Conservation (phyloP, 2,888 invertebrate genomes). For the Campopleginae sp. region DNA sequence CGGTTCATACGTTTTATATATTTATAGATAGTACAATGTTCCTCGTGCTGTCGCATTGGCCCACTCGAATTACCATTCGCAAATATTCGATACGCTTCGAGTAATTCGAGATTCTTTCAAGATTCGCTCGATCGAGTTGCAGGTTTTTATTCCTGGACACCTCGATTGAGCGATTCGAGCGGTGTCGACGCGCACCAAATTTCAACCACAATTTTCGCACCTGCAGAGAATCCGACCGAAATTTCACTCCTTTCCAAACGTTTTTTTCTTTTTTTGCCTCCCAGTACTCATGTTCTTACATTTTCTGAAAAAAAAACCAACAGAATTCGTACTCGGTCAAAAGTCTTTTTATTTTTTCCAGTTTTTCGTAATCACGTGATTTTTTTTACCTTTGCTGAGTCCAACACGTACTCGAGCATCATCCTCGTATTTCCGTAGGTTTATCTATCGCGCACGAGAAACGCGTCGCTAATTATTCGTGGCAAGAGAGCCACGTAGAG, state of each 20-base stretch:
- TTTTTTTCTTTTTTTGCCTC: not conserved
- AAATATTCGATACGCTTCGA: constrained; percentile 64
- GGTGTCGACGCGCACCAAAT: not conserved
- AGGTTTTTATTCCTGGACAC: not conserved
- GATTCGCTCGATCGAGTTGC: constrained; percentile 28
- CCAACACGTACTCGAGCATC: not conserved
- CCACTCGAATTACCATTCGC: constrained; percentile 58
- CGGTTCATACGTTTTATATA: not conserved
- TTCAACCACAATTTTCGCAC: constrained; percentile 2
- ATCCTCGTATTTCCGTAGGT: not conserved
- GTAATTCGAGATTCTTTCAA: constrained; percentile 56
- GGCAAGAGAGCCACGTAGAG: constrained; percentile 5
- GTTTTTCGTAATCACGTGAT: not conserved
- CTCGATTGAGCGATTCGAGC: not conserved
- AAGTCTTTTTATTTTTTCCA: not conserved
- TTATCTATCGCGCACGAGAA: constrained; percentile 22
- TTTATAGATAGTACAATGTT: not conserved
- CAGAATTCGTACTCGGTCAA: not conserved
- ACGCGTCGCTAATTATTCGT: constrained; percentile 46
- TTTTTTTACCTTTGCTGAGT: not conserved
- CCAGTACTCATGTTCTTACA: not conserved
- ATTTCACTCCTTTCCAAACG: not conserved
- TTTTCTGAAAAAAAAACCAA: too few relatives aligned
- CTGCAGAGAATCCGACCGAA: not conserved
- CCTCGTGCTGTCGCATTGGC: constrained; percentile 17